phyloP scores from a whole-genome alignment of 2,888 invertebrate genomes.

The Epistrophe grossulariae region DNA sequence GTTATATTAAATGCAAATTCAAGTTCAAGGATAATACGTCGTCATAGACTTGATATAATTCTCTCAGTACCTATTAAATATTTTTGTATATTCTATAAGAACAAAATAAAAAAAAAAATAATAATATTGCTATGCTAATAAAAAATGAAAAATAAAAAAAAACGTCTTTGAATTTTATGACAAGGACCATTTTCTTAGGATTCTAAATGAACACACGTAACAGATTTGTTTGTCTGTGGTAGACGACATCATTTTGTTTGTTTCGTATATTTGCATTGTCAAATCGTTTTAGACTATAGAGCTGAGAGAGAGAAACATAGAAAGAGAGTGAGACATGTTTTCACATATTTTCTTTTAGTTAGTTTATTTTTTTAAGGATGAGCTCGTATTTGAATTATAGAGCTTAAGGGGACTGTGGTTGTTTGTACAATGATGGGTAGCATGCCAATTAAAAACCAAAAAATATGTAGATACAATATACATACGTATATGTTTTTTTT shows the following conservation, averaged over 20 bases:
- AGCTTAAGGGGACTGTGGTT: background rate
- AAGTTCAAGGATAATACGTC: conserved; percentile 23
- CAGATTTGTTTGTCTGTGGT: conserved; percentile 21
- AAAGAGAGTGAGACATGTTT: too few relatives aligned
- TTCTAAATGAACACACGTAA: conserved; percentile 19
- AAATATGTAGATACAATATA: too few relatives aligned
- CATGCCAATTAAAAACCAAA: too few relatives aligned
- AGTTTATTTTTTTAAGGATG: background rate
- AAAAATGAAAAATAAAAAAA: background rate
- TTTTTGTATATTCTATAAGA: background rate
- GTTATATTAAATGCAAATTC: background rate
- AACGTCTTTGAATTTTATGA: conserved; percentile 14
- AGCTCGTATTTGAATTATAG: background rate
- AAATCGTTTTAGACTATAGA: background rate
- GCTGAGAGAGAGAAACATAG: background rate
- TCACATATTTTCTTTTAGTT: background rate
- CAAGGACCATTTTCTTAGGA: conserved; percentile 6
- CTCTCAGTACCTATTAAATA: too few relatives aligned
- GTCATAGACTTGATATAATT: background rate
- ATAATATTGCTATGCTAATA: conserved; percentile 12
- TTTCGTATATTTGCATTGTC: background rate
- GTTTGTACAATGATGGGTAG: background rate
- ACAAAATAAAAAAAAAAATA: background rate
- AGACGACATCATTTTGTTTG: conserved; percentile 11
- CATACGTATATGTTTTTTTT: too few relatives aligned